phyloP scores from a whole-genome alignment of 2,113 vertebrate genomes.

The Ptychochromis oligacanthus region DNA sequence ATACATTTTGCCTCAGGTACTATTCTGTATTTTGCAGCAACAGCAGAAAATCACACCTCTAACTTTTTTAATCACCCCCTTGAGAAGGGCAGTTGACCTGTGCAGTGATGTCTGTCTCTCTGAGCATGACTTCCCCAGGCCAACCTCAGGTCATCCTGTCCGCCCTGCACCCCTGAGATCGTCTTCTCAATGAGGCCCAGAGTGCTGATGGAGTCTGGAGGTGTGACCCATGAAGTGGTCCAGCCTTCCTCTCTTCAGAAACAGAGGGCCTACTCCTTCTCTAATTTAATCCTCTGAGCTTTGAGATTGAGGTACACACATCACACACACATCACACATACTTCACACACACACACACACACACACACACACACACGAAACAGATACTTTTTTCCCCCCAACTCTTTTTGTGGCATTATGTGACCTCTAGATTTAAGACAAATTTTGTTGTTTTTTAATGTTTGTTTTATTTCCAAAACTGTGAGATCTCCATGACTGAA shows the following conservation, averaged over 20 bases:
- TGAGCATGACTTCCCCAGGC: constrained; percentile 40
- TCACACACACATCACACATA: not conserved
- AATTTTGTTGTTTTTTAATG: not conserved
- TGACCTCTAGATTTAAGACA: not conserved
- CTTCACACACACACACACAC: not conserved
- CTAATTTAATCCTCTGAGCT: constrained; percentile 78
- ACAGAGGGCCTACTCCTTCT: constrained; percentile 41
- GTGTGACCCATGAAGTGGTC: constrained; percentile 54
- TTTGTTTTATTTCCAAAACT: not conserved
- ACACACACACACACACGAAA: not conserved
- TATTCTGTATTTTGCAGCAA: constrained; percentile 43
- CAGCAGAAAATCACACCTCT: constrained; percentile 58
- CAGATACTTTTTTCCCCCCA: not conserved
- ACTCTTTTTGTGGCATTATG: not conserved
- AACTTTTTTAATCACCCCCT: constrained; percentile 74
- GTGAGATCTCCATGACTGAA: not conserved
- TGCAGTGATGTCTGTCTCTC: constrained; percentile 36
- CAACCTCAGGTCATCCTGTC: constrained; percentile 51
- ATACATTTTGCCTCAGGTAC: constrained; percentile 1
- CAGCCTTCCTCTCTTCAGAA: constrained; percentile 41
- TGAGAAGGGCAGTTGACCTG: constrained; percentile 64
- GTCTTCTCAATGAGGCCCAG: constrained; percentile 36
- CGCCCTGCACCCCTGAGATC: constrained; percentile 32
- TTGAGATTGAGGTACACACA: constrained; percentile 40
- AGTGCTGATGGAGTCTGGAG: constrained; percentile 54